Conservation (phyloP, 2,888 invertebrate species). For the Polymixis flavicincta region DNA sequence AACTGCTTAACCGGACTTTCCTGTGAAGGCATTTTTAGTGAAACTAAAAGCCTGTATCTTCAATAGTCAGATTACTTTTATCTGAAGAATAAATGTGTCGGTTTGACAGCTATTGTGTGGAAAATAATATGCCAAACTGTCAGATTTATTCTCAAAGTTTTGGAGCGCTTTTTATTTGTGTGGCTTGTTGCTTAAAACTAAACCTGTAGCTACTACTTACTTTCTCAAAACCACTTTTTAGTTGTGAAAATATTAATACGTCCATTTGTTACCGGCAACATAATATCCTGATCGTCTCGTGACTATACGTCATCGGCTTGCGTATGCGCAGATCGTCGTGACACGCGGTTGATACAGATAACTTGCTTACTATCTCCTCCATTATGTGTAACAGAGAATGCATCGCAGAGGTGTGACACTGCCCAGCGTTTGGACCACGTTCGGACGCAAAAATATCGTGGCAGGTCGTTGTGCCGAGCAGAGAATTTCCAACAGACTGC, state of each 20-base stretch:
- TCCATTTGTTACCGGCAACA: not conserved
- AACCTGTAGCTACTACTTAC: not conserved
- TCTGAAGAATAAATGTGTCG: no score
- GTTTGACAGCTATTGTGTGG: no score
- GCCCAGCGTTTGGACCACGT: no score
- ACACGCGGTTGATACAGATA: slow-evolving; percentile 4
- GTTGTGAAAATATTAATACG: not conserved
- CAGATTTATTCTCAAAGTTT: not conserved
- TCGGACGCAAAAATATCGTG: no score
- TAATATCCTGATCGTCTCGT: slow-evolving; percentile 6
- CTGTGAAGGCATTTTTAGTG: no score
- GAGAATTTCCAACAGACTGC: no score
- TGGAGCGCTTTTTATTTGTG: not conserved
- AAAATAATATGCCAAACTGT: no score
- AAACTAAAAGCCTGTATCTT: no score
- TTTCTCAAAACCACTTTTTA: slow-evolving; percentile 15
- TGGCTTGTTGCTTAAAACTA: not conserved
- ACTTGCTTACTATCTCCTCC: not conserved
- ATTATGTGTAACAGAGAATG: not conserved
- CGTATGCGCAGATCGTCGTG: not conserved
- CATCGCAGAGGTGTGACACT: no score
- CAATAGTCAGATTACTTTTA: no score
- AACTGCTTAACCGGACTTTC: no score
- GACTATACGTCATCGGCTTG: slow-evolving; percentile 13
- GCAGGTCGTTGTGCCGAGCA: no score